Evolutionary conservation across 2,797 vertebrate species (phyloP).

Genomic region (Channa striata): DNA sequence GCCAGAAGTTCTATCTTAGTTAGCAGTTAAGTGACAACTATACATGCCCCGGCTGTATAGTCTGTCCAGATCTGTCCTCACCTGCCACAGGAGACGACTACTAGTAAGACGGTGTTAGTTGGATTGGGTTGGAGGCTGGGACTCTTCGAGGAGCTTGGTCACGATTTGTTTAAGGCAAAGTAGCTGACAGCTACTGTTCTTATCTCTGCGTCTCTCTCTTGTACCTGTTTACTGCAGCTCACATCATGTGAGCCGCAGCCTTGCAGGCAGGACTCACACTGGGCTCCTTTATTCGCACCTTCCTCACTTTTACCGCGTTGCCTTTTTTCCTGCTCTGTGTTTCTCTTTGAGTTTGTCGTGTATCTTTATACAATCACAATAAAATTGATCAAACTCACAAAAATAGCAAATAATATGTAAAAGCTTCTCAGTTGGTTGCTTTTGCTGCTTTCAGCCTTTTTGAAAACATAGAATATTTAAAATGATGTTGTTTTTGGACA

Average conservation of each 20-base stretch:
- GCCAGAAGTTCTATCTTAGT: too few species aligned
- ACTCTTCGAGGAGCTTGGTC: conserved; percentile 28
- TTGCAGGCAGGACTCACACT: neutral
- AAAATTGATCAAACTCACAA: neutral
- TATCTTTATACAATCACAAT: conserved; percentile 1
- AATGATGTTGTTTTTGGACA: neutral
- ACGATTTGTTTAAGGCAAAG: conserved; percentile 76
- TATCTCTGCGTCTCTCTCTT: conserved; percentile 29
- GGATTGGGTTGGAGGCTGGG: conserved; percentile 43
- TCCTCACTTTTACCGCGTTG: neutral
- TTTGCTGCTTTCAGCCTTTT: neutral
- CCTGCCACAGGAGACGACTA: conserved; percentile 36
- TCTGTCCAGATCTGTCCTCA: neutral
- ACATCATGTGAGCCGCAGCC: conserved; percentile 2
- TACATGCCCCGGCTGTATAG: neutral
- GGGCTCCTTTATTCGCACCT: neutral
- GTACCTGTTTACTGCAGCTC: conserved; percentile 36
- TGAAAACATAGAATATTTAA: neutral
- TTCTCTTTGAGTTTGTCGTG: neutral
- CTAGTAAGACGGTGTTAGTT: conserved; percentile 55
- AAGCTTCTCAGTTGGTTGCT: neutral
- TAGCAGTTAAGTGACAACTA: conserved; percentile 11
- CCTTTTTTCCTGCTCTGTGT: neutral
- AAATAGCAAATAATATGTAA: neutral
- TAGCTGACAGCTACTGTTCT: conserved; percentile 35